A percentile compares a stretch with the other conserved stretches of the same genome.
phyloP scores from a whole-genome alignment of 2,888 invertebrate species.

The Allygus modestus region DNA sequence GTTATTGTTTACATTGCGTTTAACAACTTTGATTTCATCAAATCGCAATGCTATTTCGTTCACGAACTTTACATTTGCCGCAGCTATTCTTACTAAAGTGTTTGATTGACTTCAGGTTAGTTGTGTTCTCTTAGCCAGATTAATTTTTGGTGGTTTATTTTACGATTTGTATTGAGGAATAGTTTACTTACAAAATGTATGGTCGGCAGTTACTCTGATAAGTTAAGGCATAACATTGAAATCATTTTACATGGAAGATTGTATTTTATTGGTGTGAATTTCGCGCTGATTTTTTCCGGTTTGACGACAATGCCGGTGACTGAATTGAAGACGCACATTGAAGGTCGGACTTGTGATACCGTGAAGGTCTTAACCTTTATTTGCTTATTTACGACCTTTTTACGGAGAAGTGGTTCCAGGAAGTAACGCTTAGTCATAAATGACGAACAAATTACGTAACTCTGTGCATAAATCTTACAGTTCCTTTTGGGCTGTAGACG shows the following conservation, averaged over 20 bases:
- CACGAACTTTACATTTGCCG: not conserved
- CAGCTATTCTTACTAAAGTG: not conserved
- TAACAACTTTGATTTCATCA: slow-evolving; percentile 45
- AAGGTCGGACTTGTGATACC: not conserved
- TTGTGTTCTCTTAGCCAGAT: too few relatives aligned
- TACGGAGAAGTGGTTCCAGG: too few relatives aligned
- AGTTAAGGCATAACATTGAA: too few relatives aligned
- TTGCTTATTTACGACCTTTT: not conserved
- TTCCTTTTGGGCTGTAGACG: too few relatives aligned
- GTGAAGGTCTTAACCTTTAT: not conserved
- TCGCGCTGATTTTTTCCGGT: not conserved
- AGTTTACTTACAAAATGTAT: too few relatives aligned
- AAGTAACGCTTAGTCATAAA: too few relatives aligned
- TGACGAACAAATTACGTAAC: too few relatives aligned
- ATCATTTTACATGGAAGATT: too few relatives aligned
- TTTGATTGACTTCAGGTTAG: not conserved
- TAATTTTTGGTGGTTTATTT: too few relatives aligned
- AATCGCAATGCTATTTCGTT: not conserved
- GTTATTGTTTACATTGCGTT: slow-evolving; percentile 45
- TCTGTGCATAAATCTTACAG: too few relatives aligned
- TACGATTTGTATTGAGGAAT: too few relatives aligned
- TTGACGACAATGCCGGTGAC: not conserved
- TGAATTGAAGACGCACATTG: not conserved
- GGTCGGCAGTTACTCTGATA: too few relatives aligned
- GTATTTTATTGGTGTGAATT: not conserved